A percentile compares a stretch with the other conserved stretches of the same genome.
Evolutionary conservation across 2,113 vertebrate species (phyloP).

Genomic region (Aldabrachelys gigantea): DNA sequence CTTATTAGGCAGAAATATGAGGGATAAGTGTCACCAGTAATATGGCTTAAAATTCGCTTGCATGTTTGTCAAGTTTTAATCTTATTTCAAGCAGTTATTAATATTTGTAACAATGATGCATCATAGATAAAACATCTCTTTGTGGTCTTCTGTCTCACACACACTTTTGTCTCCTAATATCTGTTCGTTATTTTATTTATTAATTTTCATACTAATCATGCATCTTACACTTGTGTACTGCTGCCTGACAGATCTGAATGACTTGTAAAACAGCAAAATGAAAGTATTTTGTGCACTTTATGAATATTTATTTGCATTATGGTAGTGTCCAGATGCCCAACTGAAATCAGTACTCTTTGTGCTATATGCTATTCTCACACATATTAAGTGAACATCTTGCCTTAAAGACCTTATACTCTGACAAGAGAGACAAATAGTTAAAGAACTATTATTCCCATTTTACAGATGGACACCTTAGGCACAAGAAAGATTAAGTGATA

Average conservation of each 20-base stretch:
- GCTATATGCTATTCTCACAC: not conserved
- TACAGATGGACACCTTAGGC: not conserved
- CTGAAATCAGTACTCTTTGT: not conserved
- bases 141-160: conserved; percentile 19
- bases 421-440: not conserved
- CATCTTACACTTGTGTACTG: not conserved
- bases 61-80: conserved; percentile 59
- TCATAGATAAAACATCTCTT: conserved; percentile 32
- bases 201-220: conserved; percentile 26
- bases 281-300: not conserved
- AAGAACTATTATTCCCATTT: not conserved
- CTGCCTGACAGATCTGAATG: not conserved
- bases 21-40: conserved; percentile 32
- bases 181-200: not conserved
- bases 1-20: conserved; percentile 47
- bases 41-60: conserved; percentile 28
- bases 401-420: not conserved
- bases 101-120: conserved; percentile 3
- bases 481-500: not conserved
- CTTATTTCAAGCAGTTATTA: conserved; percentile 52
- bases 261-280: not conserved
- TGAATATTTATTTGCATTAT: not conserved
- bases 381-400: not conserved
- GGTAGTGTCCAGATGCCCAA: not conserved
- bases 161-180: not conserved